Evolutionary conservation across 2,888 invertebrate species (phyloP).

Genomic region (Bedellia somnulentella): DNA sequence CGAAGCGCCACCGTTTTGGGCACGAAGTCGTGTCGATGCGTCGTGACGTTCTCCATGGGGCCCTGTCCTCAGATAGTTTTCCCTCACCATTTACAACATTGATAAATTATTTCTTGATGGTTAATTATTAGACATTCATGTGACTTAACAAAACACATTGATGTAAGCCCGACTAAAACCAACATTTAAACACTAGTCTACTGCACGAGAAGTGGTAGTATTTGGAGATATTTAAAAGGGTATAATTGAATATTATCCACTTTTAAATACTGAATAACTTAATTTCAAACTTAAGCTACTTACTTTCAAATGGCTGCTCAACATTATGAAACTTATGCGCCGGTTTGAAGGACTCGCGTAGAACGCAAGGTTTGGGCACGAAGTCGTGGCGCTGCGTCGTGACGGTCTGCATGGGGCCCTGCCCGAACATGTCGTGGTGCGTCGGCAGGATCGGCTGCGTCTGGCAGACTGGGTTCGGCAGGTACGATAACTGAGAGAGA

Average conservation of each 20-base stretch:
- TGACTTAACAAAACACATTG: too few species aligned
- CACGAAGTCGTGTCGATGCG: constrained; percentile 74
- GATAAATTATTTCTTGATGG: too few species aligned
- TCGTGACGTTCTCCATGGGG: constrained; percentile 73
- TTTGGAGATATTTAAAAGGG: too few species aligned
- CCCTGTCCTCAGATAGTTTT: too few species aligned
- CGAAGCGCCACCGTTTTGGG: constrained; percentile 61
- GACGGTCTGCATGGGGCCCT: constrained; percentile 70
- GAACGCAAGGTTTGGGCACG: constrained; percentile 64
- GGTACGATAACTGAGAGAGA: constrained; percentile 49
- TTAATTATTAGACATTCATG: too few species aligned
- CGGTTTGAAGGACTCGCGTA: constrained; percentile 39
- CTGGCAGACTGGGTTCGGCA: constrained; percentile 58
- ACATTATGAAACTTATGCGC: constrained; percentile 32
- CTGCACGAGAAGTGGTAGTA: too few species aligned
- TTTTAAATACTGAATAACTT: too few species aligned
- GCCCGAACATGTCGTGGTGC: constrained; percentile 65
- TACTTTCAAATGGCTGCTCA: constrained; percentile 48
- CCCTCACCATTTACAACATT: too few species aligned
- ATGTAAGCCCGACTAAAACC: too few species aligned
- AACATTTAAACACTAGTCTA: too few species aligned
- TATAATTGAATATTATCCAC: too few species aligned
- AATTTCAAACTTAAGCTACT: too few species aligned
- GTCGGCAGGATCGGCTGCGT: constrained; percentile 66
- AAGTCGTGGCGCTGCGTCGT: constrained; percentile 78